Percentiles rank a stretch among this genome's conserved stretches.
Evolutionary conservation across 2,797 vertebrate species (phyloP).

Genomic region (Euphonia xanthogaster): DNA sequence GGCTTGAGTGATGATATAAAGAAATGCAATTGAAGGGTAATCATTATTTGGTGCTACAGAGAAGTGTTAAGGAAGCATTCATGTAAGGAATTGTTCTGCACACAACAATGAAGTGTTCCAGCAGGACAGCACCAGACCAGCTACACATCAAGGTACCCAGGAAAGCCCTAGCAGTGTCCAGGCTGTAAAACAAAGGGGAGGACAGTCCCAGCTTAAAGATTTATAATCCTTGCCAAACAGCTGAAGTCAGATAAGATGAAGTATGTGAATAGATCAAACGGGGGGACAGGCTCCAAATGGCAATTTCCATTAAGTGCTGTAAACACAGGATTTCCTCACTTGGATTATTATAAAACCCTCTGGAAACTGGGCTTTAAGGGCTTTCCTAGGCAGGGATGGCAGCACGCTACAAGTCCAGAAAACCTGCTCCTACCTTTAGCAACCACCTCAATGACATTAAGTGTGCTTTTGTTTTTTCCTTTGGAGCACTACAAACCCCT

Average conservation of each 20-base stretch:
- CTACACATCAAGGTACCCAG: neutral
- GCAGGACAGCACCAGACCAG: neutral
- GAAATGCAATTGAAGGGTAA: neutral
- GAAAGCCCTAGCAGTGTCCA: neutral
- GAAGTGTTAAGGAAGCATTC: neutral
- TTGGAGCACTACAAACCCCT: neutral
- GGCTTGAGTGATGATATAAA: neutral
- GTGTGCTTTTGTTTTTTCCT: neutral
- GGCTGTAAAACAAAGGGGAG: neutral
- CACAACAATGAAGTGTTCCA: neutral
- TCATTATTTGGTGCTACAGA: neutral
- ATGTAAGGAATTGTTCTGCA: neutral
- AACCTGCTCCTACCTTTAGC: neutral
- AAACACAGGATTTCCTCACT: slow-evolving; percentile 50
- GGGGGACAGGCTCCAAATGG: neutral
- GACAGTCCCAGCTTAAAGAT: neutral
- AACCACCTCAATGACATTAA: neutral
- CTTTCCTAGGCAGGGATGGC: neutral
- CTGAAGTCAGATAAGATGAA: neutral
- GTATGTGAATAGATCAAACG: neutral
- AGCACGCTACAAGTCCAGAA: neutral
- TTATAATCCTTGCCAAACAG: slow-evolving; percentile 1
- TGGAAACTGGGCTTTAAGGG: neutral
- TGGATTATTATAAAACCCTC: slow-evolving; percentile 31
- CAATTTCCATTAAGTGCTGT: slow-evolving; percentile 11